phyloP scores from a whole-genome alignment of 2,113 vertebrate genomes.

The Ameiurus melas region DNA sequence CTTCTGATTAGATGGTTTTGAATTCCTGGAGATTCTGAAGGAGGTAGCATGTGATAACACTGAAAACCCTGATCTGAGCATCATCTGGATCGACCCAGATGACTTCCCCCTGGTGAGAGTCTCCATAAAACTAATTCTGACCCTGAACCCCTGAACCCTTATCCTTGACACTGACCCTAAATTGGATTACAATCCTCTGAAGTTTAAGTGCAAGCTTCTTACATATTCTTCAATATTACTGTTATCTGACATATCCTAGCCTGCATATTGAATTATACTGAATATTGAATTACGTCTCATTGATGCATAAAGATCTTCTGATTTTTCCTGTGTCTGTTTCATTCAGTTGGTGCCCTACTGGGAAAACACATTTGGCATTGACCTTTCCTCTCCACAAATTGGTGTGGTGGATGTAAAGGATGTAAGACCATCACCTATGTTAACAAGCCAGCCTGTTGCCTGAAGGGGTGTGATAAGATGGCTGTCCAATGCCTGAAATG shows the following conservation, averaged over 20 bases:
- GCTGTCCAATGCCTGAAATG: conserved; percentile 22
- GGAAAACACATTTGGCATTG: conserved; percentile 89
- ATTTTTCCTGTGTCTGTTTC: neutral
- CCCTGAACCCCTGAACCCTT: neutral
- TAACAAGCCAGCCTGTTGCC: conserved; percentile 29
- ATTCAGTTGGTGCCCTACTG: conserved; percentile 88
- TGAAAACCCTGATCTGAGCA: conserved; percentile 88
- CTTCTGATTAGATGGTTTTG: conserved; percentile 79
- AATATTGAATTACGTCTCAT: neutral
- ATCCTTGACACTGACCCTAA: neutral
- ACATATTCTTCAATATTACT: neutral
- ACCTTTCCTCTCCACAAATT: conserved; percentile 85
- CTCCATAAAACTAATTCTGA: neutral
- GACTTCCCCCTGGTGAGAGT: conserved; percentile 85
- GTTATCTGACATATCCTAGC: neutral
- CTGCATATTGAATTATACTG: neutral
- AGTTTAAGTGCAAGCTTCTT: neutral
- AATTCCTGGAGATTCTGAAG: conserved; percentile 90
- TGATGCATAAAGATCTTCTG: neutral
- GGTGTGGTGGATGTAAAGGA: conserved; percentile 88
- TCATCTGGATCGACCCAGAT: conserved; percentile 93
- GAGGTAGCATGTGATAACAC: conserved; percentile 89
- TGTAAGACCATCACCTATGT: conserved; percentile 70
- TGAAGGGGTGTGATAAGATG: conserved; percentile 30
- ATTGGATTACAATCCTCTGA: neutral